Base-by-base conservation (phyloP, 2,797 vertebrate species). In the Acrossocheilus fasciatus region DNA sequence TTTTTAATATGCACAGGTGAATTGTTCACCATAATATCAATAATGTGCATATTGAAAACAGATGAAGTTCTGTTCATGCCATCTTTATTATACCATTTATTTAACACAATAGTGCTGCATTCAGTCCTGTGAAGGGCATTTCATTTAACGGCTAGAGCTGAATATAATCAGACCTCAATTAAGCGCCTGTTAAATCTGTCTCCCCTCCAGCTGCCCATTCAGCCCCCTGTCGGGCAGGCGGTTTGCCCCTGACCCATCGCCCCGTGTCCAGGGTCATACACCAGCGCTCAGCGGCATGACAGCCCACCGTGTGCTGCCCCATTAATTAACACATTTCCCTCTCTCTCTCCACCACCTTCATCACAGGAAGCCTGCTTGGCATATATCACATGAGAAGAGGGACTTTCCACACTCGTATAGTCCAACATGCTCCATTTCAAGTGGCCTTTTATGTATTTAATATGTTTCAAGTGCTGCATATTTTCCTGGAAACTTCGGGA, bases 121-220 rank as follows among this genome's bases (percentile, higher is more conserved):
- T 64, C 47, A 86, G 57, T 23, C 41, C 86, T 76, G 88, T 81
- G 81, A 88, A 85, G n/a, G 47, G 72, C 57, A 4, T 90, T 87
- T 90, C 79, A 90, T 89, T 89, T 86, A 87, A 82, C 23, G 45
- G 82, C 7, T 72, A 80, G 62, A 82, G 54, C 76, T 64, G 82
- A 90, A 88, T 83, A 89, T 89, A 91, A 91, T 88, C 79, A 81
- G 86, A 54, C 64, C 68, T 77, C 88, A 91, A 87, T 91, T 88
- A 92, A 90, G 76, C 39, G 85, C 64, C 87, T 87, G 88, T 87
- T 90, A 90, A 90, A 83, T 81, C 70, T 79, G 82, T 79, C 88
- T 89, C 75, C 68, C 79, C 87, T 87, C 87, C 81, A 88, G 86
- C 81, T 86, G 82, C 81, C 76, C 84, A 52, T 72, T 76, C 74